Base-by-base conservation (phyloP, 2,797 vertebrate species). In the Premnoplex brunnescens region DNA sequence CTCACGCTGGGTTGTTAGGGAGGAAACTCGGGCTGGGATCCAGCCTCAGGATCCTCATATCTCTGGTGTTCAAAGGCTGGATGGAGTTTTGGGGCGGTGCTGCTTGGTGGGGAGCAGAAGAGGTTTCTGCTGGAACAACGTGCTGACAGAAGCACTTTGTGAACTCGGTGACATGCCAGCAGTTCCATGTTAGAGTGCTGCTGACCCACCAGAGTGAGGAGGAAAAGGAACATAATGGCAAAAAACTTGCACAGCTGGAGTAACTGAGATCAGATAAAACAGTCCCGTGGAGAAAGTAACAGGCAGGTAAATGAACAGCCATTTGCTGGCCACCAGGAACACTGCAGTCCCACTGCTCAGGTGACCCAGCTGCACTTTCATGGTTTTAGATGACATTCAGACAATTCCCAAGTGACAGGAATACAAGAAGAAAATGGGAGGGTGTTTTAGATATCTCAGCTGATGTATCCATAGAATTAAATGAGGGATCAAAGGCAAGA, bases 131-230 rank as follows among this genome's bases (percentile, higher is more conserved):
- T 85, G 91, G 71, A 82, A 71, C 15, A 41, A 49, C 84, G 46
- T 74, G 88, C 90, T 95, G 95, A 91, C 37, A 18, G 75, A 60
- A 80, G 81, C 78, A 36, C 55, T 94, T 89, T 36, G 30, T 43
- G 51, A 67, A 18, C 60, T 56, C 30, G 0, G 52, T 24, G 88
- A 59, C 71, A 41, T 41, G 73, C 62, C 73, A 75, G 49, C 58
- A 52, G 48, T 24, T 3, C 54, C 46, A 3, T 2, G 18, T 30
- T 36, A 12, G 63, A 90, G 77, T 37, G 59, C 77, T 92, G 80
- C 86, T 63, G 52, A 34, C 75, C 93, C 94, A 48, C 63, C 48
- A 32, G 20, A 71, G 41, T 0, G 0, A 71, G 64, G 56, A 71
- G 72, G 49, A 55, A 68, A 93, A 74, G 64, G 30, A 88, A 74